Percentiles rank a stretch among this genome's conserved stretches.
Conservation (phyloP, 2,797 vertebrate genomes). For the Tolypeutes matacus region DNA sequence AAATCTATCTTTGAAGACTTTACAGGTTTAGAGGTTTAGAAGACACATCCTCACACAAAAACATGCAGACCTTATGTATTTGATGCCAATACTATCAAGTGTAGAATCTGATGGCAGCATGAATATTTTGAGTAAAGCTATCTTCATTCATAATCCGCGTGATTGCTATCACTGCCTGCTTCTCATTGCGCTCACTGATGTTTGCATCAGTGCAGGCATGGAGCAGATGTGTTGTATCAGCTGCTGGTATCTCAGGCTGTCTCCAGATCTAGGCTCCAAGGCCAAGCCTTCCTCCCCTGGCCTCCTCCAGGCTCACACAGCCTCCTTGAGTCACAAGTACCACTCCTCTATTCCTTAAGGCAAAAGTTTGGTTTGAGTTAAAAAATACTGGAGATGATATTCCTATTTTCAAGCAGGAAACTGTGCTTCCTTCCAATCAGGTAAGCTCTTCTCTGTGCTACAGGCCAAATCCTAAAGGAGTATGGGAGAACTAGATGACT, state of each 20-base stretch:
- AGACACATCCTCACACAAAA: neutral
- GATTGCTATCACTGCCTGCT: neutral
- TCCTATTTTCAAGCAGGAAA: neutral
- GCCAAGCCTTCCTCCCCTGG: neutral
- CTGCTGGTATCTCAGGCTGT: neutral
- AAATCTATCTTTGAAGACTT: neutral
- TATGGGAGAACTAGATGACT: neutral
- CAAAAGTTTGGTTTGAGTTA: neutral
- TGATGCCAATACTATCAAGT: neutral
- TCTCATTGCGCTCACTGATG: neutral
- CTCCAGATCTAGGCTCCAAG: neutral
- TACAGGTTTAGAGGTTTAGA: neutral
- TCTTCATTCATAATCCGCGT: neutral
- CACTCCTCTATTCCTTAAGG: neutral
- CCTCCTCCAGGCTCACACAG: neutral
- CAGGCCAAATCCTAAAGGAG: neutral
- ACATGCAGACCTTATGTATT: neutral
- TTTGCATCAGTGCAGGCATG: neutral
- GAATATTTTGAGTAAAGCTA: neutral
- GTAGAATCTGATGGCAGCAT: neutral
- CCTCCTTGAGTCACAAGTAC: neutral
- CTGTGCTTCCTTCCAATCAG: neutral
- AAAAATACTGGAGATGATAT: neutral
- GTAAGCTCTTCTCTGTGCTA: neutral
- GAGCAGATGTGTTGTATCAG: neutral